Evolutionary conservation across 2,888 invertebrate species (phyloP).

Genomic region (Cephus nigrinus): DNA sequence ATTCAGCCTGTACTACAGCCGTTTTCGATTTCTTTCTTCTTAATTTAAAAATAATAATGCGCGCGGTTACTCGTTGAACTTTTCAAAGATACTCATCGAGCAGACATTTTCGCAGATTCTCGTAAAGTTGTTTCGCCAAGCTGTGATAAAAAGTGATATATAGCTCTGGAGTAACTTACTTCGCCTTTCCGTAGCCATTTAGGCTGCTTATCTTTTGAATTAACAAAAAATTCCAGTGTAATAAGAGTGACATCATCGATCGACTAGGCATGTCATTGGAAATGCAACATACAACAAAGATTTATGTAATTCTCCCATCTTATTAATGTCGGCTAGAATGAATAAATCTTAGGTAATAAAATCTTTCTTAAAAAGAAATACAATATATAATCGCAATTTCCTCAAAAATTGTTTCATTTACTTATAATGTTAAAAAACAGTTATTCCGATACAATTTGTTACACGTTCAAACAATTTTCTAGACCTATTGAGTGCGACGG

Average conservation of each 20-base stretch:
- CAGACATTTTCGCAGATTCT: constrained; percentile 23
- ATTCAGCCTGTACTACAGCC: too few species aligned
- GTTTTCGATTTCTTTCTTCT: neutral
- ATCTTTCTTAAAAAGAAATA: too few species aligned
- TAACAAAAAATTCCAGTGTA: constrained; percentile 48
- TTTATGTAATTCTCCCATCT: too few species aligned
- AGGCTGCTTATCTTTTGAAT: constrained; percentile 39
- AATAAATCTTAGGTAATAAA: too few species aligned
- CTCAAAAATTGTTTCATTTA: too few species aligned
- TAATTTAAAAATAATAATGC: neutral
- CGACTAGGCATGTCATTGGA: constrained; percentile 56
- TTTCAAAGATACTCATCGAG: neutral
- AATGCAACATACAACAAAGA: constrained; percentile 52
- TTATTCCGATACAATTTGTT: too few species aligned
- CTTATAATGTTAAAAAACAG: too few species aligned
- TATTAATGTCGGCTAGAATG: too few species aligned
- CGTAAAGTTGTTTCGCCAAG: constrained; percentile 54
- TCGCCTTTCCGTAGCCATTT: constrained; percentile 32
- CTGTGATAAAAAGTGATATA: constrained; percentile 55
- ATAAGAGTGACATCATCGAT: constrained; percentile 40
- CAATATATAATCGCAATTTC: too few species aligned
- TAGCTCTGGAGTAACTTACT: constrained; percentile 56
- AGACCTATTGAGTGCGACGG: too few species aligned
- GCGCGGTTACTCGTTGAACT: neutral
- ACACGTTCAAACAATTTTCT: too few species aligned